phyloP scores from a whole-genome alignment of 2,797 vertebrate genomes.

The Helostoma temminkii region DNA sequence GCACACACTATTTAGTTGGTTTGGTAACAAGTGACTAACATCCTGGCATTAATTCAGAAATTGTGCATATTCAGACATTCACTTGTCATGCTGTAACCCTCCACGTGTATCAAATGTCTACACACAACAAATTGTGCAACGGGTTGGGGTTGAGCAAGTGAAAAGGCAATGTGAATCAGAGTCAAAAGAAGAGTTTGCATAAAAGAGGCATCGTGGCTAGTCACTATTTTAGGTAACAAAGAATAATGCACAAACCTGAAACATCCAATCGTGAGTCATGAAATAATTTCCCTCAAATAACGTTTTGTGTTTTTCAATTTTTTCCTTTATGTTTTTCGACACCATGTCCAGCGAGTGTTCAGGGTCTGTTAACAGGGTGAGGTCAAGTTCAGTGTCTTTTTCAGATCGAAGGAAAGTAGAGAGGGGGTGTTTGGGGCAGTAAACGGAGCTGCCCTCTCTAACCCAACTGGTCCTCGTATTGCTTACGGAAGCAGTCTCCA shows the following conservation, averaged over 20 bases:
- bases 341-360: conserved; percentile 43
- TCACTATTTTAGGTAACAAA: conserved; percentile 38
- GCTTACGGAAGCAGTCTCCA: conserved; percentile 98
- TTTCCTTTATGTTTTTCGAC: conserved; percentile 16
- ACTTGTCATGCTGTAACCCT: conserved; percentile 73
- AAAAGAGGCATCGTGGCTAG: conserved; percentile 68
- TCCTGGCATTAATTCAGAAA: conserved; percentile 63
- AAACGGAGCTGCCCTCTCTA: conserved; percentile 71
- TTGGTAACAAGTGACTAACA: conserved; percentile 58
- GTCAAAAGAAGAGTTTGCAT: conserved; percentile 66
- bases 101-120: conserved; percentile 64
- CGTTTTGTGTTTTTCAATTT: conserved; percentile 20
- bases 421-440: conserved; percentile 22
- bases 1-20: conserved; percentile 46
- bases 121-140: conserved; percentile 73
- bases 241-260: conserved; percentile 45
- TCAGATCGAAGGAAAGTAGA: conserved; percentile 47
- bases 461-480: conserved; percentile 97
- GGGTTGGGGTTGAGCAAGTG: conserved; percentile 70
- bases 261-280: conserved; percentile 36
- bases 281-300: conserved; percentile 10
- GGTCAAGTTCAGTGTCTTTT: conserved; percentile 57
- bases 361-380: conserved; percentile 43
- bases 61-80: conserved; percentile 83
- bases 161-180: conserved; percentile 77